Conservation (phyloP, 2,113 vertebrate species). For the Amblyopsis rosae region DNA sequence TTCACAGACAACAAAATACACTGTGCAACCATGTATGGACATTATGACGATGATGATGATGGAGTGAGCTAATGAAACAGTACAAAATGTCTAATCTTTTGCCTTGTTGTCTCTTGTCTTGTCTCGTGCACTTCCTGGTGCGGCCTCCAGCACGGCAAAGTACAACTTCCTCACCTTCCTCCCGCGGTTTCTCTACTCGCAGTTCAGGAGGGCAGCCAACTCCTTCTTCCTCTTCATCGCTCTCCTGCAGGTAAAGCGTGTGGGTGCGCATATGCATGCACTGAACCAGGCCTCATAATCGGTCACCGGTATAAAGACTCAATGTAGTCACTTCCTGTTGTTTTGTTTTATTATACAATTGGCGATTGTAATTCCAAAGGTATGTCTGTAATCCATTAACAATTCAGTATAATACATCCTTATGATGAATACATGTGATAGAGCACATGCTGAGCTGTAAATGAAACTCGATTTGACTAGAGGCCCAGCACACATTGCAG, state of each 20-base stretch:
- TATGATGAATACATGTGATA: slow-evolving; percentile 57
- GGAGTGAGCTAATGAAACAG: background rate
- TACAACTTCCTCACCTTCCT: slow-evolving; percentile 98
- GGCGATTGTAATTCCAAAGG: slow-evolving; percentile 30
- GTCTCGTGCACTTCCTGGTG: slow-evolving; percentile 7
- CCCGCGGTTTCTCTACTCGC: slow-evolving; percentile 97
- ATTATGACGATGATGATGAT: background rate
- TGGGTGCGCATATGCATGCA: background rate
- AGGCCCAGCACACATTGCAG: slow-evolving; percentile 23
- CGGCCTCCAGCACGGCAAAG: slow-evolving; percentile 91
- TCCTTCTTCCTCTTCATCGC: slow-evolving; percentile 99
- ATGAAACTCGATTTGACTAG: slow-evolving; percentile 26
- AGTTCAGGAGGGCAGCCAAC: slow-evolving; percentile 98
- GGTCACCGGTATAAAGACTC: no score
- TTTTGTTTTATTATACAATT: background rate
- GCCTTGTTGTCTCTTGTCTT: slow-evolving; percentile 1
- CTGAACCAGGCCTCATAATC: background rate
- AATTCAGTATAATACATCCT: slow-evolving; percentile 2
- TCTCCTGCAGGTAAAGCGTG: slow-evolving; percentile 90
- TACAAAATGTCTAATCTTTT: background rate
- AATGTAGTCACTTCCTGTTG: no score
- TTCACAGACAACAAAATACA: background rate
- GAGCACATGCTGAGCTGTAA: slow-evolving; percentile 18
- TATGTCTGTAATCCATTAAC: slow-evolving; percentile 46
- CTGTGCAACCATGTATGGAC: background rate